Evolutionary conservation across 2,797 vertebrate species (phyloP), one percentile per base, ranked within the genome.

Genomic region (Enteromius treurensis): DNA sequence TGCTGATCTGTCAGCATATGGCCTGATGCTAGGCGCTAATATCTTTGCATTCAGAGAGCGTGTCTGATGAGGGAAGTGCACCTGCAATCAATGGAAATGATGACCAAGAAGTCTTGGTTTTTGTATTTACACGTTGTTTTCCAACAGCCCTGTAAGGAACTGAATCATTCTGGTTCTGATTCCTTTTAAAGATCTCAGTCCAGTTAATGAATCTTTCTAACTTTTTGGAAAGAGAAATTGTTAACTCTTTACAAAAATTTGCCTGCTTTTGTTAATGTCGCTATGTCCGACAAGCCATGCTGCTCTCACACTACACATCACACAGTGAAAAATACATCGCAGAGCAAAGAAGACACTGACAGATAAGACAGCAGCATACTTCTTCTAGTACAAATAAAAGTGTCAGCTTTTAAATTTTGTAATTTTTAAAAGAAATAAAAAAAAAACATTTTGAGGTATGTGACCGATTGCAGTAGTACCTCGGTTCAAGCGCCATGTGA

Each of bases 1-100:
- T 19, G 34, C 74, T 77, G 58, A 78, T 83, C 81, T 78, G 23
- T 81, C 81, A 77, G 74, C 81, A 79, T 74, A 81, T 67, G 67
- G 71, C 58, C 65, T 77, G 84, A 83, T 85, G 68, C 71, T 68
- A 53, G 15, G 17, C 19, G 3, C 60, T 55, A 32, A 67, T 37
- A 13, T 74, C 11, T 40, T 58, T 82, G 23, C n/a, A 58, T 74
- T 74, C 3, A 55, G 51, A 40, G 29, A 60, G 64, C 13, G 42
- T 5, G 45, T 71, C 26, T 73, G 55, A 62, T 5, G 45, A 58
- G 53, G 55, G 47, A 58, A 55, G 55, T 81, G 32, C 74, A 74
- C 68, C 40, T 84, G 51, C 40, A 21, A 26, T 70, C 78, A 29
- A 19, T 70, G 14, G n/a, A 23, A 55, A 69, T 26, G 5, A 34